These are phyloP conservation scores for Plotosus lineatus DNA, from an alignment of 2,113 vertebrate genomes.

Conservation along the genomic window DNA sequence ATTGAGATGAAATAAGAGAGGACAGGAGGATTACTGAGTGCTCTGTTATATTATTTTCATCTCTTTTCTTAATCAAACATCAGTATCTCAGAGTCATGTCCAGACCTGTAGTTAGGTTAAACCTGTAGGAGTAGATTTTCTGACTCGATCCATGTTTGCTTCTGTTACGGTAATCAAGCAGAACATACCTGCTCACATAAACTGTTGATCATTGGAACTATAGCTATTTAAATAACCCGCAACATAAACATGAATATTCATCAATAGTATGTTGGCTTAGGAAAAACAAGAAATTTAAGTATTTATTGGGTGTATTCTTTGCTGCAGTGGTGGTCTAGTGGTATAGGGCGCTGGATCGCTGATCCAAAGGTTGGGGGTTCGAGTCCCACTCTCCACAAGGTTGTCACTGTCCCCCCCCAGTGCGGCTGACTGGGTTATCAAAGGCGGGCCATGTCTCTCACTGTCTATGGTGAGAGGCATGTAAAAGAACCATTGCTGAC, in stretches of 20 bases:
- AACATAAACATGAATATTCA: background rate
- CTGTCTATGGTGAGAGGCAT: no score
- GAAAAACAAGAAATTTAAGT: background rate
- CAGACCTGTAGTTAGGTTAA: conserved; percentile 11
- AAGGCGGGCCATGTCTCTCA: no score
- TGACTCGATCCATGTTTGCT: background rate
- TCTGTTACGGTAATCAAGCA: background rate
- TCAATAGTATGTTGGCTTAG: background rate
- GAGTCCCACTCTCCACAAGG: no score
- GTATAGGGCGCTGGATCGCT: no score
- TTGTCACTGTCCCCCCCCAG: no score
- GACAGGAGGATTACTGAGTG: background rate
- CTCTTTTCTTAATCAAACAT: background rate
- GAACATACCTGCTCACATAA: background rate
- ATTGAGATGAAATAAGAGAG: background rate
- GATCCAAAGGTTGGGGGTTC: no score
- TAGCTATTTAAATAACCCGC: background rate
- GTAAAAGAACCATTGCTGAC: no score
- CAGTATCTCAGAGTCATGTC: conserved; percentile 14
- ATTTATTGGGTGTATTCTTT: no score
- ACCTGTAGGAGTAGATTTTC: background rate
- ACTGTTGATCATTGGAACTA: background rate
- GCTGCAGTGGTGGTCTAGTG: no score
- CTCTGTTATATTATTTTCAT: background rate
- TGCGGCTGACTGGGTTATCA: no score